Conservation (phyloP, 1,140 invertebrate species). For the Penaeus japonicus region DNA sequence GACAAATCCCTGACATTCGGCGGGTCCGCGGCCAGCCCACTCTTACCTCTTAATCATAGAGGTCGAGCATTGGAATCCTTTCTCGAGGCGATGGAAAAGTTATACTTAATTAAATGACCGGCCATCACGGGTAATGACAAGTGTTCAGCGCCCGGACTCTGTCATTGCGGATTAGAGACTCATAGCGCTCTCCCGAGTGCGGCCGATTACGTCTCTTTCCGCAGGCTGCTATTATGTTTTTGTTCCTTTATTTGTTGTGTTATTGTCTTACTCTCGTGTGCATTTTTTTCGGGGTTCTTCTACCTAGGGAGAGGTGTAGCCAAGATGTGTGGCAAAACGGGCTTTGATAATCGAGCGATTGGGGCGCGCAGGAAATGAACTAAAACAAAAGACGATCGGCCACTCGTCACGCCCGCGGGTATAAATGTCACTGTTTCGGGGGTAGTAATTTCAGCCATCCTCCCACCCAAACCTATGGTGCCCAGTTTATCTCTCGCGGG, state of each 20-base stretch:
- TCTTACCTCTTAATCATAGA: slow-evolving; percentile 52
- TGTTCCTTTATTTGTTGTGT: background rate
- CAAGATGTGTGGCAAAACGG: background rate
- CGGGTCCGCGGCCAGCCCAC: background rate
- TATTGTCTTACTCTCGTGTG: background rate
- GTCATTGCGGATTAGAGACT: slow-evolving; percentile 51
- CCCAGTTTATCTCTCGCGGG: slow-evolving; percentile 29
- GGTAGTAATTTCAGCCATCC: slow-evolving; percentile 34
- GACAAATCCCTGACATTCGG: slow-evolving; percentile 37
- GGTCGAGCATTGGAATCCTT: slow-evolving; percentile 39
- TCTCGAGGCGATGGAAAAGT: slow-evolving; percentile 42
- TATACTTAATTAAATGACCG: slow-evolving; percentile 55
- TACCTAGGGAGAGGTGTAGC: background rate
- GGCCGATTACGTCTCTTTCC: slow-evolving; percentile 28
- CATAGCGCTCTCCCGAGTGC: slow-evolving; percentile 21
- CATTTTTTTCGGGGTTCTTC: background rate
- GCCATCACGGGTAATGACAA: slow-evolving; percentile 52
- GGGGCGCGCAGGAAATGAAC: background rate
- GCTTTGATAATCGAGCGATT: background rate
- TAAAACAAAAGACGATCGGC: background rate
- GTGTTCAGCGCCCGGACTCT: slow-evolving; percentile 25
- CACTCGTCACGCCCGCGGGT: slow-evolving; percentile 3
- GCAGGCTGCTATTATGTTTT: background rate
- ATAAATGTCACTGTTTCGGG: slow-evolving; percentile 35
- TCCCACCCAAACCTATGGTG: slow-evolving; percentile 23